Base-by-base conservation (phyloP, 2,888 invertebrate species). In the Dicyrtomina minuta region DNA sequence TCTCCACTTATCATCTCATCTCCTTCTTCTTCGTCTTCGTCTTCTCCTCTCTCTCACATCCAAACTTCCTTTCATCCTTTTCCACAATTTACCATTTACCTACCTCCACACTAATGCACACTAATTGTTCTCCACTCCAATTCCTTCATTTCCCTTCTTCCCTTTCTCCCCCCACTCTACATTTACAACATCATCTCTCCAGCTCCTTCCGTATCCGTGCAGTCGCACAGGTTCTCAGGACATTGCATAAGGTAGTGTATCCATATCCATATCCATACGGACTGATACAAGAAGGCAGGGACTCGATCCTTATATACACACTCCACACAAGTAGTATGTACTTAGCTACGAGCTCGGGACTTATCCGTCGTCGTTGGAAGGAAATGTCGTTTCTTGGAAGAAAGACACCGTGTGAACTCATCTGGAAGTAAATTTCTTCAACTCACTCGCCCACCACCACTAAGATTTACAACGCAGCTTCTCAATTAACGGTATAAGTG, bases 1-100 rank as follows among this genome's bases (percentile, higher is more conserved):
- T 60, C 71, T 58, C 59, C 66, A 66, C 66, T 68, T 66, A 68
- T 67, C 68, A 59, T 66, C 66, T 67, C 68, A 51, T 70, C 72
- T 65, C 51, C 43, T 65, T 59, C 43, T 53, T 33, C 65, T 59
- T 55, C 20, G 44, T 43, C 68, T 59, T 49, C n/a, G n/a, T 46
- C 56, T 20, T 15, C 44, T 58, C 13, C 26, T 46, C 27, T 44
- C 39, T 27, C 62, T 43, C 41, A 20, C 56, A 27, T 33, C 41
- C 64, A 65, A 33, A 55, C 62, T 58, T 17, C 58, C 44, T 33
- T 39, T 46, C 20, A 46, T 39, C 33, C 17, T 58, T 62, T 46
- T 17, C 64, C 12, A 22, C 59, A 51, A 39, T 64, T 65, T 56
- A 64, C 64, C 51, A 27, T 22, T 61, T 56, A 44, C 24, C 41